Evolutionary conservation across 2,888 invertebrate species (phyloP), one percentile per base, ranked within the genome.

Genomic region (Scaptomyza cyrtandrae): DNA sequence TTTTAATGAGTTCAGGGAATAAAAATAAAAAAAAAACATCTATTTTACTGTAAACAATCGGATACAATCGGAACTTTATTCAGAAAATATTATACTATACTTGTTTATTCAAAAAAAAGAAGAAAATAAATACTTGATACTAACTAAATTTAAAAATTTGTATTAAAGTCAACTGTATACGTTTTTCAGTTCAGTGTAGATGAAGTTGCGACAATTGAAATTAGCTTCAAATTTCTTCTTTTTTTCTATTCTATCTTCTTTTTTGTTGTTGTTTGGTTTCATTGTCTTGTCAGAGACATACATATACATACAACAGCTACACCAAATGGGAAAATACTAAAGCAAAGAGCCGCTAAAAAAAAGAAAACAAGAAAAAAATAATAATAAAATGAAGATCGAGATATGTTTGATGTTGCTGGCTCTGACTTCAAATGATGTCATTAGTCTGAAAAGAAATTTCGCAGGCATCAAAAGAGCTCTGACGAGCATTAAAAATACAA

Each of bases 401-500:
- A 24, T 45, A 45, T 10, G 11, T 60, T 53, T 13, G n/a, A 39
- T 57, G 52, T 50, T 67, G 29, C 37, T 16, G 45, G 9, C 43
- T 54, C 35, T 13, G 49, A 41, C 45, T 50, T 11, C 45, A 56
- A 67, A 75, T 75, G 74, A 75, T 75, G 71, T 75, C 71, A 74
- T 74, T 57, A 55, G 44, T 49, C 52, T 54, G 13, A 24, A 50
- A 44, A 29, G 43, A 46, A 52, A 54, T 44, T 55, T 59, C 27
- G 43, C 41, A 9, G 16, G 31, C 31, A 10, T 44, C 41, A 6
- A 39, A 43, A 27, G 27, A 50, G 49, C 43, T 41, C 45, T 13
- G 37, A 46, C 11, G 19, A 50, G 10, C 10, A 46, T 19, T 10
- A 16, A 16, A 7, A 16, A 16, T 31, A 7, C 3, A 27, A 2